Percentiles rank a stretch among this genome's conserved stretches.
Evolutionary conservation across 1,140 invertebrate species (phyloP).

Genomic region (Ericerus pela): DNA sequence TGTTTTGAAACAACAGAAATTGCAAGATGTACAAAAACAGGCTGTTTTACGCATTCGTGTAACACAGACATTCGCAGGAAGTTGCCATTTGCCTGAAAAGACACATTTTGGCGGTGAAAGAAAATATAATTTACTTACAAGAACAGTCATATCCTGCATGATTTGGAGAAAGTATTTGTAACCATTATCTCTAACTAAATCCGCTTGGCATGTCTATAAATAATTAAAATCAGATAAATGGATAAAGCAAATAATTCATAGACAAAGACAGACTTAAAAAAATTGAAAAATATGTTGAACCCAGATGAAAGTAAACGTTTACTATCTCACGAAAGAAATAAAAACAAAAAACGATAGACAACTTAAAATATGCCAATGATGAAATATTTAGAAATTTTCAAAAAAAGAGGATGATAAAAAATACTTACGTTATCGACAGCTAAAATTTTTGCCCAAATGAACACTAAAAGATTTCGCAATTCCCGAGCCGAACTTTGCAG

Average conservation of each 20-base stretch:
- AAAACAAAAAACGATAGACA: constrained; percentile 6
- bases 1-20: neutral
- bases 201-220: constrained; percentile 76
- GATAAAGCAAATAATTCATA: neutral
- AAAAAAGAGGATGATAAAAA: constrained; percentile 13
- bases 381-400: neutral
- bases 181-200: constrained; percentile 86
- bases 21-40: too few species aligned
- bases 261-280: neutral
- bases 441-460: constrained; percentile 98
- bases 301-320: constrained; percentile 5
- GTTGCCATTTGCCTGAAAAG: too few species aligned
- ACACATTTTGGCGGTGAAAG: neutral
- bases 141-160: constrained; percentile 66
- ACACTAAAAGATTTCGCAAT: constrained; percentile 80
- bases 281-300: neutral
- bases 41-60: too few species aligned
- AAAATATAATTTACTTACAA: constrained; percentile 39
- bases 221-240: constrained; percentile 15
- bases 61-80: too few species aligned
- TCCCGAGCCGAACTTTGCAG: constrained; percentile 86
- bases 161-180: constrained; percentile 90
- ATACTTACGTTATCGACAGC: constrained; percentile 80
- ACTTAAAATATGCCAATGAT: neutral
- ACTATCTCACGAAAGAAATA: neutral